Percentiles rank a stretch among this genome's conserved stretches.
These are phyloP conservation scores for Knipowitschia caucasica DNA, from an alignment of 2,797 vertebrate genomes.

Conservation along the genomic window DNA sequence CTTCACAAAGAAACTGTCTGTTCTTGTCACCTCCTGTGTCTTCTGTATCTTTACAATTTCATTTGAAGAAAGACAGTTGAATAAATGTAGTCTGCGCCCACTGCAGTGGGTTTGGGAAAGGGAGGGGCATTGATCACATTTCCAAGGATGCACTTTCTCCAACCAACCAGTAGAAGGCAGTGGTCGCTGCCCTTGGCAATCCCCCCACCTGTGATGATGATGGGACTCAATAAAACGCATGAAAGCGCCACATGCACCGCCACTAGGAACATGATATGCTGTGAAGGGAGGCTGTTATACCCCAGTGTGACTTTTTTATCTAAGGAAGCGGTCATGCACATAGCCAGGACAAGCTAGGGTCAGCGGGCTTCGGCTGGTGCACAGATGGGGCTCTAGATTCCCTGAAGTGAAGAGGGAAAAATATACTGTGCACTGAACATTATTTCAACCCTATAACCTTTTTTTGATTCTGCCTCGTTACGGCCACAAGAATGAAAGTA, in stretches of 20 bases:
- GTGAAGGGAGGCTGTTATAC: conserved; percentile 37
- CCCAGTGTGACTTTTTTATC: conserved; percentile 44
- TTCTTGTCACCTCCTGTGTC: neutral
- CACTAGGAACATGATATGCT: conserved; percentile 37
- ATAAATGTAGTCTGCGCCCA: conserved; percentile 2
- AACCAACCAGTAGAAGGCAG: conserved; percentile 12
- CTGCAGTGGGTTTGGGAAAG: neutral
- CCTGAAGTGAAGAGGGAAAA: conserved; percentile 37
- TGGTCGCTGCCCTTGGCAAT: conserved; percentile 24
- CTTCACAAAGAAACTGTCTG: neutral
- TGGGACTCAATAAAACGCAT: conserved; percentile 37
- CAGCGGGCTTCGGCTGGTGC: conserved; percentile 44
- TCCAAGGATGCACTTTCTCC: conserved; percentile 8
- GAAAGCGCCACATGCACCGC: conserved; percentile 23
- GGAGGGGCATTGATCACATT: conserved; percentile 5
- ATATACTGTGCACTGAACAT: neutral
- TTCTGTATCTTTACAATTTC: conserved; percentile 3
- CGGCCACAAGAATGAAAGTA: too few relatives aligned
- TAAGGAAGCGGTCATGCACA: conserved; percentile 52
- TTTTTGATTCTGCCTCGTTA: too few relatives aligned
- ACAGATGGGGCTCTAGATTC: conserved; percentile 52
- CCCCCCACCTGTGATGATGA: conserved; percentile 31
- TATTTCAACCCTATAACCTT: too few relatives aligned
- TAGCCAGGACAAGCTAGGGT: conserved; percentile 46
- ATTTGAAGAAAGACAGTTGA: conserved; percentile 3